Evolutionary conservation across 2,113 vertebrate genomes (phyloP), one percentile per base, ranked within the genome.

Genomic region (Anthoscopus minutus): DNA sequence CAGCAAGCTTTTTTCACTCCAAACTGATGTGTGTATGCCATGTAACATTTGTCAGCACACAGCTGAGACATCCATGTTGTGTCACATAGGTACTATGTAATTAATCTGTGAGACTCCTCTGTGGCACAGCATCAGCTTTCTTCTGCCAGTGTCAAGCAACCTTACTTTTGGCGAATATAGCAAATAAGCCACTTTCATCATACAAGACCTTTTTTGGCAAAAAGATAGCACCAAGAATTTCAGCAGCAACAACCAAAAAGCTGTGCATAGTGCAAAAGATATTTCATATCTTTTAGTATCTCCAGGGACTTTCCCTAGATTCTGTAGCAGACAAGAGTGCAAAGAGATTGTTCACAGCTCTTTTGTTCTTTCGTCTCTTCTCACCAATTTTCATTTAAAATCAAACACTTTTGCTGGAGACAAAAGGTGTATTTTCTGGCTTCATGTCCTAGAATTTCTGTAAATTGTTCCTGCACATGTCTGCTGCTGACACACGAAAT

Each of bases 351-450:
- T 93, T 96, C 73, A 35, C 76, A 95, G 92, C 73, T 96, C 78
- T 96, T 96, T 96, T 97, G 91, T 92, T 86, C 76, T 89, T 94
- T 85, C 31, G 44, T 96, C 94, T 93, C 77, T 96, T 94, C 91
- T 95, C 72, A 95, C 88, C 90, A 91, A 96, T 93, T 96, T 96
- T 97, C 91, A 96, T 93, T 94, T 96, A 86, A 93, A 94, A 96
- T 87, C 86, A 95, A 93, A 94, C 65, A 73, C 25, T 81, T 96
- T 94, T 94, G 71, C 92, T 78, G 57, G 51, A 95, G 84, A 88
- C 69, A 88, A 90, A 91, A 91, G 62, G 45, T 77, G 31, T 85
- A 83, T 76, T 95, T 95, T 78, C 73, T 90, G 88, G 70, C 73
- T 85, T 76, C 35, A 4, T 17, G 31, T 81, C 80, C 60, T 73